Evolutionary conservation across 1,140 invertebrate genomes (phyloP), one percentile per base, ranked within the genome.

Genomic region (Drosophila sucinea): DNA sequence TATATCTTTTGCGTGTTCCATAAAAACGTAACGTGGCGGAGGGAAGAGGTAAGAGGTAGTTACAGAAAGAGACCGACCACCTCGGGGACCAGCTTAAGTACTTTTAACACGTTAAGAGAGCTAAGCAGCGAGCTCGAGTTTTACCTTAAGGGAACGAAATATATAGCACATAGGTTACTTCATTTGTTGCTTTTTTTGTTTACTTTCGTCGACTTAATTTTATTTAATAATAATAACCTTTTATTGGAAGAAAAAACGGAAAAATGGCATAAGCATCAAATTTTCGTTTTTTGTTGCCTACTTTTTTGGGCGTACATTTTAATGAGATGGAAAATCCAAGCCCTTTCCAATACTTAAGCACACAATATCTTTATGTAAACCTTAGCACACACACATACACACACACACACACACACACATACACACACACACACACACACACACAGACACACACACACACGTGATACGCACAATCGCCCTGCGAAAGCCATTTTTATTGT

Each of bases 81-180:
- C 60, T 65, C 54, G 51, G 29, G 69, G 51, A 70, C 29, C 58
- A 60, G 74, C 67, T 83, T 71, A 87, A 87, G 72, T 73, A 86
- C 79, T 70, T 73, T 86, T 86, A 85, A 79, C 82, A 86, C 82
- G 83, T 85, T 86, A 80, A 65, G 33, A 56, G 27, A 56, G 54
- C 54, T 56, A 51, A 51, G 44, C 44, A 38, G 11, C 8, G 8
- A 10, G 23, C n/a, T 44, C 23, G 23, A 27, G 7, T 10, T 51
- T 51, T 27, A 25, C 44, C 44, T 27, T 51, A 27, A 38, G 44
- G 44, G 44, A 8, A 10, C 44, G 8, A 51, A 51, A 27, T 47
- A 11, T 40, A 17, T 41, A n/a, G n/a, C 25, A 51, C 23, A 51
- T 27, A 51, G 44, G 44, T 51, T 51, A 51, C 17, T 10, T 51